Evolutionary conservation across 2,888 invertebrate genomes (phyloP).

Genomic region (Sympetrum striolatum): DNA sequence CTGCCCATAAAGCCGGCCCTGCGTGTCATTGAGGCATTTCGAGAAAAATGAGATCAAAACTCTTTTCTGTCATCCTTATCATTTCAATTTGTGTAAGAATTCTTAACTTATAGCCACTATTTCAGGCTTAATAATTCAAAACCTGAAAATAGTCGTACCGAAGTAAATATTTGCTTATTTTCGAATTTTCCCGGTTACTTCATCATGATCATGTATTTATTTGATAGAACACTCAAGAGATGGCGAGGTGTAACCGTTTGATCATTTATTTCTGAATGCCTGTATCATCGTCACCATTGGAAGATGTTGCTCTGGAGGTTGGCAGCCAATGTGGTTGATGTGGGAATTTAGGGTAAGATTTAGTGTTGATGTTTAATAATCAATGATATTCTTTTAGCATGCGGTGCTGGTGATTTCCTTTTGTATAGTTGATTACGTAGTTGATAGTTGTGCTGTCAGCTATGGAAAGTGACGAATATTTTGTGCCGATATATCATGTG

Average conservation of each 20-base stretch:
- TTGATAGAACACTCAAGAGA: neutral
- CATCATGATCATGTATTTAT: neutral
- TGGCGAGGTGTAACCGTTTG: neutral
- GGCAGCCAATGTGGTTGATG: neutral
- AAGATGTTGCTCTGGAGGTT: neutral
- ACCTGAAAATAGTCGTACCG: no score
- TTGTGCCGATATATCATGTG: neutral
- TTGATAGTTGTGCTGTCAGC: neutral
- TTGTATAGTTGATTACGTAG: no score
- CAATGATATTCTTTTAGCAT: neutral
- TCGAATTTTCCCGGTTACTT: neutral
- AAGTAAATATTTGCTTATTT: neutral
- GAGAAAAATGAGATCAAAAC: no score
- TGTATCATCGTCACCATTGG: neutral
- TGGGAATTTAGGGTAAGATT: neutral
- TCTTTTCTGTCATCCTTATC: no score
- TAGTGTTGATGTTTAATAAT: neutral
- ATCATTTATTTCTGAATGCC: neutral
- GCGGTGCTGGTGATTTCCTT: neutral
- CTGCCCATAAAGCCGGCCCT: no score
- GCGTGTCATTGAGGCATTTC: no score
- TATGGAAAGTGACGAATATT: neutral
- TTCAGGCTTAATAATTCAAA: no score
- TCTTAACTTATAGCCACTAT: no score
- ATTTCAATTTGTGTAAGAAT: no score